Conservation (phyloP, 2,113 vertebrate species). For the Tragulus kanchil region DNA sequence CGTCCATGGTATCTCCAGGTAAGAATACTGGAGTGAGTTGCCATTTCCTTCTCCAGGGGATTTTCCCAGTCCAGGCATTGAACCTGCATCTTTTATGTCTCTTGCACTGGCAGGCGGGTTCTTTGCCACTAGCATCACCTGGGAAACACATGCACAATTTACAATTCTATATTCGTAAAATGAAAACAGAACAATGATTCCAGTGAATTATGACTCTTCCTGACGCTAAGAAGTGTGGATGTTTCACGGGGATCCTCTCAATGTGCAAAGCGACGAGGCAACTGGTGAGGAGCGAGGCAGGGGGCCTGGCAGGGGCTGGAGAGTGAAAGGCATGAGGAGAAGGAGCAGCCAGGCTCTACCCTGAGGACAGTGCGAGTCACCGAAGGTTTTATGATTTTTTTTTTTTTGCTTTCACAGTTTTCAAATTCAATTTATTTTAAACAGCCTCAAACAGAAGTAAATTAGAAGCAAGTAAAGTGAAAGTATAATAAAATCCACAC, state of each 20-base stretch:
- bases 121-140: no score
- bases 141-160: neutral
- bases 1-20: no score
- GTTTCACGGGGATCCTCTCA: neutral
- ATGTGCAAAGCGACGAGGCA: neutral
- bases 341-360: neutral
- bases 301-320: neutral
- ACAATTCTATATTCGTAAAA: neutral
- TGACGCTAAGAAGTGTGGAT: neutral
- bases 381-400: neutral
- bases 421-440: constrained; percentile 26
- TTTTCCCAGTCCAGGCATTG: no score
- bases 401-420: neutral
- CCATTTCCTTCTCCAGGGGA: no score
- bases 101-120: no score
- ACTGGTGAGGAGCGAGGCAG: accelerated
- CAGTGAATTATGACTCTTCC: neutral
- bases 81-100: no score
- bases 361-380: neutral
- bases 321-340: neutral
- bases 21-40: no score
- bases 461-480: neutral
- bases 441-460: neutral
- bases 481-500: neutral
- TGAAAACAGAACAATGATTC: neutral